These are phyloP conservation scores for Troides helena DNA, from an alignment of 2,888 invertebrate genomes.

Conservation along the genomic window DNA sequence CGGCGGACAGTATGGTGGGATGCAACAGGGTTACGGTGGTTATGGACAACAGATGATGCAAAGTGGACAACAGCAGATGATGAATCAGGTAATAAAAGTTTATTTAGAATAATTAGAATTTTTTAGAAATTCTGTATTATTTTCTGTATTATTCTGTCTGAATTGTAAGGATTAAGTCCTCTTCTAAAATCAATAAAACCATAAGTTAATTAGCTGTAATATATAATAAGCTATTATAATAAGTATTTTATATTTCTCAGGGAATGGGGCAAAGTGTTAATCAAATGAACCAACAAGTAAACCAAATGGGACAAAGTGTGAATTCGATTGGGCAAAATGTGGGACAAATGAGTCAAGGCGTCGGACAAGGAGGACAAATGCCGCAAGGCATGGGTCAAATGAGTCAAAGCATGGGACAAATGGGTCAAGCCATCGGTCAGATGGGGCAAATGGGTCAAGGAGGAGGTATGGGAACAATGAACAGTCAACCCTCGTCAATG, in stretches of 20 bases:
- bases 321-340: conserved; percentile 71
- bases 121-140: neutral
- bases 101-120: neutral
- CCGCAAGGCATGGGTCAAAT: conserved; percentile 70
- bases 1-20: conserved; percentile 81
- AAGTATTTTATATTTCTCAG: conserved; percentile 40
- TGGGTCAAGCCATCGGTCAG: conserved; percentile 77
- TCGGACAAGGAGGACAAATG: conserved; percentile 70
- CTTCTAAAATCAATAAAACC: too few species aligned
- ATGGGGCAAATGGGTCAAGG: conserved; percentile 78
- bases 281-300: conserved; percentile 76
- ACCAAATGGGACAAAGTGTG: conserved; percentile 71
- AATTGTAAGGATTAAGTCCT: neutral
- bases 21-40: conserved; percentile 79
- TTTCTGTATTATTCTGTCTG: too few species aligned
- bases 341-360: conserved; percentile 74
- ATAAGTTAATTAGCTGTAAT: too few species aligned
- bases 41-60: conserved; percentile 78
- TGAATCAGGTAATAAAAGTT: conserved; percentile 62
- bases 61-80: conserved; percentile 76
- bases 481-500: conserved; percentile 74
- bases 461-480: conserved; percentile 70
- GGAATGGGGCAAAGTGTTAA: conserved; percentile 72
- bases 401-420: conserved; percentile 71
- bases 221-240: conserved; percentile 1